These are phyloP conservation scores for Thaumatotibia leucotreta DNA, from an alignment of 1,140 invertebrate genomes.

Conservation along the genomic window DNA sequence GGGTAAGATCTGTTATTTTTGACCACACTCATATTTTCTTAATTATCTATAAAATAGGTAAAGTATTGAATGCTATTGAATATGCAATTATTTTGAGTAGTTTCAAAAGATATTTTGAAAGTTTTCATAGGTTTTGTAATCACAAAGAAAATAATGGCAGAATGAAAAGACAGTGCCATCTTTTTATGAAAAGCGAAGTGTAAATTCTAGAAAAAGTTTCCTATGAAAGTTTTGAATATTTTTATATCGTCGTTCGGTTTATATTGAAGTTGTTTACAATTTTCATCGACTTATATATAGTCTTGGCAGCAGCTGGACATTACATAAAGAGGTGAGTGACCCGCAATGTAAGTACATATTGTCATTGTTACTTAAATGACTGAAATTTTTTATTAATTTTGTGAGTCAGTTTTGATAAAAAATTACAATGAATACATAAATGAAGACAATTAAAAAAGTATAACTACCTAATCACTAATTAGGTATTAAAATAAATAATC, in stretches of 20 bases:
- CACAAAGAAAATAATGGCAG: too few species aligned
- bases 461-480: too few species aligned
- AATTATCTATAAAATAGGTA: too few species aligned
- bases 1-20: background rate
- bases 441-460: too few species aligned
- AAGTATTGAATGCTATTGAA: too few species aligned
- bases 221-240: background rate
- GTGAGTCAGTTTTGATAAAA: background rate
- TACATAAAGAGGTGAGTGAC: constrained; percentile 9
- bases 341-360: background rate
- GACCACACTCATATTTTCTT: background rate
- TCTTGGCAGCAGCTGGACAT: background rate
- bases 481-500: too few species aligned
- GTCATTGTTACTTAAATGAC: background rate
- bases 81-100: too few species aligned
- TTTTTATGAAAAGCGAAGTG: too few species aligned
- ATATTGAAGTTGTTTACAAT: constrained; percentile 4
- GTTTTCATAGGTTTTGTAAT: too few species aligned
- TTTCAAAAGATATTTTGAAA: too few species aligned
- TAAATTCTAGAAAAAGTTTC: background rate
- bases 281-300: constrained; percentile 3
- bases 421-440: too few species aligned
- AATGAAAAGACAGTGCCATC: too few species aligned
- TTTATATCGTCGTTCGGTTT: background rate
- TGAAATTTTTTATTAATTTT: background rate